Evolutionary conservation across 2,113 vertebrate genomes (phyloP).

Genomic region (Phalacrocorax brasilianus): DNA sequence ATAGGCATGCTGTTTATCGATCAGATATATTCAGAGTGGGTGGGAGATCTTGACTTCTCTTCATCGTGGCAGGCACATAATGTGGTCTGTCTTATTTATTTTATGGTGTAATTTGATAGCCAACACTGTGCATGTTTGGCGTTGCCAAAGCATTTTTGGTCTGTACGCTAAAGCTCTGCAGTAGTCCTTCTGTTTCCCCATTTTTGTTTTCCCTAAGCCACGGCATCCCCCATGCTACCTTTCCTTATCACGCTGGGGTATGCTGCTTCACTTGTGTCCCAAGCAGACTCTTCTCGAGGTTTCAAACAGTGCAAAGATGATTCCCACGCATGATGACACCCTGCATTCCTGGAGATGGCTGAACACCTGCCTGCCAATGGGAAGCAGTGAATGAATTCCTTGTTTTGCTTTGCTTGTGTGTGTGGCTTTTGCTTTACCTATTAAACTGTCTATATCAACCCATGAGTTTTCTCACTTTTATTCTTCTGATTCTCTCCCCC

Average conservation of each 20-base stretch:
- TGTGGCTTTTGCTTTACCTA: too few species aligned
- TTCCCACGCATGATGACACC: background rate
- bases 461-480: too few species aligned
- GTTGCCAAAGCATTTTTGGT: background rate
- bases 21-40: background rate
- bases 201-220: background rate
- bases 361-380: too few species aligned
- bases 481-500: too few species aligned
- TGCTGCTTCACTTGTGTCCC: background rate
- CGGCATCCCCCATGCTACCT: fast-evolving
- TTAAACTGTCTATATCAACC: too few species aligned
- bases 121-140: background rate
- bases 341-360: too few species aligned
- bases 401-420: too few species aligned
- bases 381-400: too few species aligned
- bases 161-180: background rate
- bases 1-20: background rate
- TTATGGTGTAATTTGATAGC: background rate
- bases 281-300: background rate
- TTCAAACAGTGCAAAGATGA: background rate
- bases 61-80: background rate
- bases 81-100: background rate
- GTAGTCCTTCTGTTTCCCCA: fast-evolving
- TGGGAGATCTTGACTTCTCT: background rate
- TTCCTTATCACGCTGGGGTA: fast-evolving